Conservation (phyloP, 2,113 vertebrate genomes). For the Arizona elegans region DNA sequence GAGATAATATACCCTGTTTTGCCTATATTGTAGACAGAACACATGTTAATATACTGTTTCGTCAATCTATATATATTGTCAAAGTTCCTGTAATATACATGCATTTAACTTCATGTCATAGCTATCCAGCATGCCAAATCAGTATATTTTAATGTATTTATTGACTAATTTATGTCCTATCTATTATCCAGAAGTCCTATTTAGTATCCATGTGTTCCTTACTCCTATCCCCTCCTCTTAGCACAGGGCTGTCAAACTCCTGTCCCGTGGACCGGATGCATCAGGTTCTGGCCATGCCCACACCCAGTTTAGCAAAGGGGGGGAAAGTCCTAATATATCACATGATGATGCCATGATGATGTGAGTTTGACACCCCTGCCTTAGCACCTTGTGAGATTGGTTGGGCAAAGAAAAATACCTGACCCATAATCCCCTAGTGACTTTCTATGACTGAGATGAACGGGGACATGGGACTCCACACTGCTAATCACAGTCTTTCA, state of each 20-base stretch:
- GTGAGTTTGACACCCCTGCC: too few species aligned
- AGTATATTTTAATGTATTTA: not conserved
- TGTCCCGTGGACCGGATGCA: accelerated
- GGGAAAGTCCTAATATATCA: too few species aligned
- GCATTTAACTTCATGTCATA: not conserved
- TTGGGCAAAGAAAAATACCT: not conserved
- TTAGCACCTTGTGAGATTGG: not conserved
- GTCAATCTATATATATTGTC: not conserved
- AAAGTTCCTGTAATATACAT: not conserved
- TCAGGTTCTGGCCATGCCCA: too few species aligned
- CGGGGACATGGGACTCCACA: not conserved
- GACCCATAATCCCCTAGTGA: not conserved
- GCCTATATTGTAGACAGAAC: not conserved
- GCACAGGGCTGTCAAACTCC: too few species aligned
- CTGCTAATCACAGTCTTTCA: not conserved
- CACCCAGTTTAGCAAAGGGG: too few species aligned
- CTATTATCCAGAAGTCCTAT: not conserved
- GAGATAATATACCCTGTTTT: not conserved
- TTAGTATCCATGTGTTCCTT: not conserved
- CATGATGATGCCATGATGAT: too few species aligned
- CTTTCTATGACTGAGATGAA: not conserved
- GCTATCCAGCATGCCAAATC: not conserved
- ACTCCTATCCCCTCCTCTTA: not conserved
- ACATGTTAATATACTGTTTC: not conserved
- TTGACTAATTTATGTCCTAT: not conserved